These are phyloP conservation scores for Lepidocyrtoides sp. DNA, from an alignment of 2,888 invertebrate genomes.

Conservation along the genomic window DNA sequence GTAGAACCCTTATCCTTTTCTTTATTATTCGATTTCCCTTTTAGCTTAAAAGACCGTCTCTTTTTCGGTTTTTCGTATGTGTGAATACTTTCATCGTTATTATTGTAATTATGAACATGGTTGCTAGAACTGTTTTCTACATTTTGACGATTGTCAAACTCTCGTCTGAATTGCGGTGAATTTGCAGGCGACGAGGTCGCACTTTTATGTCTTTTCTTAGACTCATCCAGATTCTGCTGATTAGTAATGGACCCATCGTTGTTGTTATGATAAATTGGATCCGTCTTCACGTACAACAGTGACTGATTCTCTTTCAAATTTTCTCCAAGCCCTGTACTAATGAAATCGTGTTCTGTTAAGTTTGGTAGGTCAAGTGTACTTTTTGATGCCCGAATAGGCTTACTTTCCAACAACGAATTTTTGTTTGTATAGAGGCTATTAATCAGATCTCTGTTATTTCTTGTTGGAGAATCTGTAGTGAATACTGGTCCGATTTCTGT, in stretches of 20 bases:
- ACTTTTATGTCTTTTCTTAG: slow-evolving; percentile 38
- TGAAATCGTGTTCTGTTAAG: slow-evolving; percentile 45
- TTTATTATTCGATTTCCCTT: slow-evolving; percentile 49
- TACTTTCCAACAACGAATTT: slow-evolving; percentile 49
- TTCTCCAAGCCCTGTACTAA: neutral
- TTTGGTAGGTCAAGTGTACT: slow-evolving; percentile 71
- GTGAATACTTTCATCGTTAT: neutral
- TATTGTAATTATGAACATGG: slow-evolving; percentile 13
- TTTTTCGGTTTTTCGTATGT: slow-evolving; percentile 57
- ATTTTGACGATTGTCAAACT: neutral
- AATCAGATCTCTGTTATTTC: neutral
- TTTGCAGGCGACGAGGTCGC: slow-evolving; percentile 30
- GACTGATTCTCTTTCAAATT: neutral
- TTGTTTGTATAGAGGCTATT: neutral
- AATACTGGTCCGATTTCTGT: slow-evolving; percentile 71
- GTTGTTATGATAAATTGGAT: neutral
- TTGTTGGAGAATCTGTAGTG: slow-evolving; percentile 37
- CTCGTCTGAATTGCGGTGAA: slow-evolving; percentile 6
- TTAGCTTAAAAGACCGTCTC: slow-evolving; percentile 60
- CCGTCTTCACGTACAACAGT: neutral
- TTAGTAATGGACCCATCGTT: neutral
- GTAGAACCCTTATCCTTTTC: slow-evolving; percentile 35
- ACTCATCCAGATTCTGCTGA: neutral
- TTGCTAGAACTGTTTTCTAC: neutral
- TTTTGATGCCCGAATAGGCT: slow-evolving; percentile 70